Evolutionary conservation across 2,797 vertebrate species (phyloP).

Genomic region (Masticophis lateralis): DNA sequence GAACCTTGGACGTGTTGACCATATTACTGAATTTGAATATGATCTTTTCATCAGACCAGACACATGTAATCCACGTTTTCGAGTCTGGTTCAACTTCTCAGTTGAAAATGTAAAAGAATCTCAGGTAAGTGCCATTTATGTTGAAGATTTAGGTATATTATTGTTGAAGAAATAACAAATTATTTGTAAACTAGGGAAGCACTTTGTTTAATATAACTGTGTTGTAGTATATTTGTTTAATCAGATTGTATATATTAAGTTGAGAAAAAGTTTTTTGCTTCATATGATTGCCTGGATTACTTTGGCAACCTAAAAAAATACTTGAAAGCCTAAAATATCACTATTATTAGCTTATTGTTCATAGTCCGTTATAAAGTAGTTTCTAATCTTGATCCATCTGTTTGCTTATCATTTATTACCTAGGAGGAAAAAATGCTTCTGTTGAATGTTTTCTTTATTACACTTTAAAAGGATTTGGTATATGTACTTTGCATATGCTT

Average conservation of each 20-base stretch:
- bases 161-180: not conserved
- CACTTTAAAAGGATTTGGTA: not conserved
- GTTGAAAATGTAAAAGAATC: slow-evolving; percentile 93
- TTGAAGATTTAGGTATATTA: not conserved
- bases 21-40: slow-evolving; percentile 94
- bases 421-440: not conserved
- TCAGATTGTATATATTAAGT: not conserved
- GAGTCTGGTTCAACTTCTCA: slow-evolving; percentile 98
- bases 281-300: not conserved
- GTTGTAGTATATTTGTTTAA: not conserved
- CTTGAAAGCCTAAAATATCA: not conserved
- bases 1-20: slow-evolving; percentile 92
- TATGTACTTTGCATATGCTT: not conserved
- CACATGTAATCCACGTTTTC: slow-evolving; percentile 96
- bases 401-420: not conserved
- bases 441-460: not conserved
- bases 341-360: not conserved
- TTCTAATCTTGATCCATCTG: not conserved
- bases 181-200: not conserved
- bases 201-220: not conserved
- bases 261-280: not conserved
- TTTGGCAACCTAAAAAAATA: not conserved
- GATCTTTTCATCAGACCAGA: slow-evolving; percentile 97
- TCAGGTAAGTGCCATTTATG: slow-evolving; percentile 79
- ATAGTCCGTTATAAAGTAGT: not conserved